Conservation (phyloP, 2,113 vertebrate species). For the Rattus rattus region DNA sequence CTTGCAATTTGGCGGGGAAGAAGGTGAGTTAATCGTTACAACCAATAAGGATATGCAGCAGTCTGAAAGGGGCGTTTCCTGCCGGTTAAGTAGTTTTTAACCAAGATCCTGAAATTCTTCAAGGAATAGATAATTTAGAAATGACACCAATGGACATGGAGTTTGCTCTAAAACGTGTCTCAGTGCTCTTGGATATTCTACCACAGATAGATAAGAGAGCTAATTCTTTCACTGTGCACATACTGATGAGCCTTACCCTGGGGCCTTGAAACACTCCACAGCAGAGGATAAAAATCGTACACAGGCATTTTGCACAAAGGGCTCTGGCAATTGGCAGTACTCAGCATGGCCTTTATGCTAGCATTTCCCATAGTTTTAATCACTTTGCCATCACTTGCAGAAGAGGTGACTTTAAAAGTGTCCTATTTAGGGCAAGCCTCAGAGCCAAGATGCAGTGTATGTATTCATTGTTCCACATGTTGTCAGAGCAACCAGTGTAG, state of each 20-base stretch:
- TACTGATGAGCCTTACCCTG: not conserved
- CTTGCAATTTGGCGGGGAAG: not conserved
- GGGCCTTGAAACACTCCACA: not conserved
- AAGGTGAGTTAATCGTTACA: conserved; percentile 3
- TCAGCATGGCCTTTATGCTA: conserved; percentile 67
- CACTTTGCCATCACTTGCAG: conserved; percentile 68
- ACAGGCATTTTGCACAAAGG: not conserved
- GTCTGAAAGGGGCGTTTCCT: not conserved
- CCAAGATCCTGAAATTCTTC: conserved; percentile 26
- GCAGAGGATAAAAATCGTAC: not conserved
- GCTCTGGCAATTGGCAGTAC: conserved; percentile 46
- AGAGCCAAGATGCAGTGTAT: conserved; percentile 53
- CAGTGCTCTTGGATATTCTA: conserved; percentile 4
- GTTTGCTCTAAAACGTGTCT: not conserved
- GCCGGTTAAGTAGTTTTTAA: not conserved
- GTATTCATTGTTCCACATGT: conserved; percentile 57
- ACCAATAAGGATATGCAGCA: not conserved
- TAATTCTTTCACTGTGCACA: not conserved
- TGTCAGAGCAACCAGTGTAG: conserved; percentile 62
- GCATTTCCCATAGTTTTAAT: conserved; percentile 68
- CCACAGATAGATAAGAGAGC: not conserved
- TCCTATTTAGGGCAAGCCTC: conserved; percentile 53
- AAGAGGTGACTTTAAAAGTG: conserved; percentile 48
- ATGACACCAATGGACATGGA: conserved; percentile 29
- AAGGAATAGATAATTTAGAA: conserved; percentile 3